A percentile compares a stretch with the other conserved stretches of the same genome.
phyloP scores from a whole-genome alignment of 2,888 invertebrate genomes.

The Tetragonisca angustula region DNA sequence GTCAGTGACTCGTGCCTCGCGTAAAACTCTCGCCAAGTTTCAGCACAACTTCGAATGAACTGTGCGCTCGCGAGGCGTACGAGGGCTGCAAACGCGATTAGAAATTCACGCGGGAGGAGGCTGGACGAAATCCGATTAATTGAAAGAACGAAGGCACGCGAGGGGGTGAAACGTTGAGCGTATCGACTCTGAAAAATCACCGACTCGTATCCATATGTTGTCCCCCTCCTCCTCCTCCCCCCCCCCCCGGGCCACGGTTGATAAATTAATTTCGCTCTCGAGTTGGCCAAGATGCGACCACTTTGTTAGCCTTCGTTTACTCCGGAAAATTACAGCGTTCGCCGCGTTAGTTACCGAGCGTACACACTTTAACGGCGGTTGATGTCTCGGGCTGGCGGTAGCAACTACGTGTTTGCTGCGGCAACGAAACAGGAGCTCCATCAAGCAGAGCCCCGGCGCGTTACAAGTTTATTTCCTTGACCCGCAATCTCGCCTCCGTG shows the following conservation, averaged over 20 bases:
- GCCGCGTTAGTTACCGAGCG: slow-evolving; percentile 55
- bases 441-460: slow-evolving; percentile 9
- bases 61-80: too few species aligned
- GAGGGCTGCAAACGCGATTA: not conserved
- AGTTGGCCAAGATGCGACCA: slow-evolving; percentile 49
- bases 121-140: slow-evolving; percentile 10
- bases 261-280: slow-evolving; percentile 56
- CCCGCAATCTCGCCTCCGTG: slow-evolving; percentile 18
- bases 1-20: too few species aligned
- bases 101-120: not conserved
- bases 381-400: slow-evolving; percentile 38
- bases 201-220: slow-evolving; percentile 24
- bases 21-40: too few species aligned
- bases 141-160: slow-evolving; percentile 1
- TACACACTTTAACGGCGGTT: slow-evolving; percentile 41
- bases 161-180: not conserved
- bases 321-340: slow-evolving; percentile 66
- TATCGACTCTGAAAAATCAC: slow-evolving; percentile 25
- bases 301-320: slow-evolving; percentile 70
- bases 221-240: not conserved
- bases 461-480: slow-evolving; percentile 56
- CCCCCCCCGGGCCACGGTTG: not conserved
- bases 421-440: slow-evolving; percentile 36
- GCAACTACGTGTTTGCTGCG: slow-evolving; percentile 56
- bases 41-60: too few species aligned